Evolutionary conservation across 2,797 vertebrate genomes (phyloP).

Genomic region (Bryconaethiops microstoma): DNA sequence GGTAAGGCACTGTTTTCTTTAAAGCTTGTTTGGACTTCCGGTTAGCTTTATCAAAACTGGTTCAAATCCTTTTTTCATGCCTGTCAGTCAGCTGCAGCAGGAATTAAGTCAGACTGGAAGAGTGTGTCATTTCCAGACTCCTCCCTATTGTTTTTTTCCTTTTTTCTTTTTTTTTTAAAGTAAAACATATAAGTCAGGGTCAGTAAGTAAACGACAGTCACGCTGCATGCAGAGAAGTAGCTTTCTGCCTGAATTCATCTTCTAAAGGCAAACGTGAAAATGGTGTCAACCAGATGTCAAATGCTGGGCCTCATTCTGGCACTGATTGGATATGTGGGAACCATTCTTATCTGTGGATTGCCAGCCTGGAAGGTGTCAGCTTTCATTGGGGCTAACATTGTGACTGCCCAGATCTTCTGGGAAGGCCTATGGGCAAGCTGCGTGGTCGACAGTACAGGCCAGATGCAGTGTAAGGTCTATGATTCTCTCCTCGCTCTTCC

Average conservation of each 20-base stretch:
- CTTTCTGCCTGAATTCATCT: background rate
- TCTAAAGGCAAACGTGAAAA: slow-evolving; percentile 52
- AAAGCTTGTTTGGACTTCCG: background rate
- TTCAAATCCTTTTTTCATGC: background rate
- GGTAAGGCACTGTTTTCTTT: background rate
- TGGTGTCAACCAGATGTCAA: slow-evolving; percentile 84
- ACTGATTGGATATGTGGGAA: slow-evolving; percentile 82
- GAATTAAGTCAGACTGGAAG: slow-evolving; percentile 44
- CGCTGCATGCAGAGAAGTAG: background rate
- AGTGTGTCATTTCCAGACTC: slow-evolving; percentile 30
- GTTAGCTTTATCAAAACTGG: background rate
- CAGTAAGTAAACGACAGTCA: background rate
- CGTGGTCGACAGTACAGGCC: slow-evolving; percentile 79
- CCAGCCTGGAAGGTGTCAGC: slow-evolving; percentile 89
- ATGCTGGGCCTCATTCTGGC: slow-evolving; percentile 83
- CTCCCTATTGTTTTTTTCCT: slow-evolving; percentile 16
- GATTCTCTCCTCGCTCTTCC: slow-evolving; percentile 85
- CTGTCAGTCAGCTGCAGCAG: background rate
- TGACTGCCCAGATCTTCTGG: slow-evolving; percentile 86
- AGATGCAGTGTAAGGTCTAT: slow-evolving; percentile 80
- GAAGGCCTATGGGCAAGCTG: slow-evolving; percentile 95
- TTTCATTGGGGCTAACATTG: slow-evolving; percentile 88
- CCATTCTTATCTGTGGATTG: slow-evolving; percentile 82
- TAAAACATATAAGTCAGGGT: slow-evolving; percentile 22
- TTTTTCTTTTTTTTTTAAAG: too few species aligned